A percentile compares a stretch with the other conserved stretches of the same genome.
Conservation (phyloP, 2,113 vertebrate genomes). For the Nothobranchius furzeri region DNA sequence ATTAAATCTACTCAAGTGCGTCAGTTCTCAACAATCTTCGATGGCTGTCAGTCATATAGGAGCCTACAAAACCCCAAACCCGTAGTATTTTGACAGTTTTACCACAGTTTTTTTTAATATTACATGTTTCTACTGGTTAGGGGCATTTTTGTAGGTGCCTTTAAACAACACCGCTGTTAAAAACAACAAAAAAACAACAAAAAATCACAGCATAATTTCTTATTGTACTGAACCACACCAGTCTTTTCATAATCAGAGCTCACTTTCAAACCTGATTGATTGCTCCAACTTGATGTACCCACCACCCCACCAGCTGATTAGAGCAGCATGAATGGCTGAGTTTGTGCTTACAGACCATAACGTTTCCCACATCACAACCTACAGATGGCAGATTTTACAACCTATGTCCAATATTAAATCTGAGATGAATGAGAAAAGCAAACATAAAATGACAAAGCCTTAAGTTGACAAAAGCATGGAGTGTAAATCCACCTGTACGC, state of each 20-base stretch:
- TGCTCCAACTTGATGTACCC: not conserved
- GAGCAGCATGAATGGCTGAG: not conserved
- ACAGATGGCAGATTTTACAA: not conserved
- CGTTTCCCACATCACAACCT: not conserved
- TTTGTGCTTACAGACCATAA: too few species aligned
- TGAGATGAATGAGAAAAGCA: not conserved
- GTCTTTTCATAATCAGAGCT: not conserved
- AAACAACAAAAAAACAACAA: not conserved
- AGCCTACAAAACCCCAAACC: too few species aligned
- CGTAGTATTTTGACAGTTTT: too few species aligned
- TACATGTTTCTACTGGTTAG: too few species aligned
- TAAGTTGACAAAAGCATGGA: not conserved
- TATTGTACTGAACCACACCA: not conserved
- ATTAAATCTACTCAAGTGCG: too few species aligned
- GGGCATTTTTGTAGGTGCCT: not conserved
- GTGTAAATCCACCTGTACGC: not conserved
- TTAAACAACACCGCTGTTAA: too few species aligned
- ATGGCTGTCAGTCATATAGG: too few species aligned
- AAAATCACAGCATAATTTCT: not conserved
- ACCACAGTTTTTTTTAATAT: too few species aligned
- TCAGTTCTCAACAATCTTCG: too few species aligned
- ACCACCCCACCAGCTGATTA: not conserved
- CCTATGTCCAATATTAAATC: not conserved
- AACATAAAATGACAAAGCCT: not conserved
- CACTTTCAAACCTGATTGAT: not conserved